Base-by-base conservation (phyloP, 2,113 vertebrate species). In the Barbus barbus region DNA sequence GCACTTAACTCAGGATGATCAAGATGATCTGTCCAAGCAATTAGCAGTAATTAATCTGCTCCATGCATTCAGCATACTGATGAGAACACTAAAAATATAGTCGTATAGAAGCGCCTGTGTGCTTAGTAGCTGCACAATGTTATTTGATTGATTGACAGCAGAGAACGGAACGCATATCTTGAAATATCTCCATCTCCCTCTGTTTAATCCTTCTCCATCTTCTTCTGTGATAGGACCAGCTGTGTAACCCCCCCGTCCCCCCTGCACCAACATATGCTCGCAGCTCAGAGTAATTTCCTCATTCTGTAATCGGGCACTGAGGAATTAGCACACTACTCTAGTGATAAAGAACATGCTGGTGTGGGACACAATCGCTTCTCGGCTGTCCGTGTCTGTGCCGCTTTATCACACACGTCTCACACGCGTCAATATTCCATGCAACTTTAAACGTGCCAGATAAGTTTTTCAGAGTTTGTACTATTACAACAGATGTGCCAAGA, bases 211-310 rank as follows among this genome's bases (percentile, higher is more conserved):
- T 44, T 38, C 24, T 48, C 58, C 18, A 26, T 61, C 44, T 61
- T 53, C 56, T 76, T 53, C 77, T 63, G 56, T 78, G 61, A 67
- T 63, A 51, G 71, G 61, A 20, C 56, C 81, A 81, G 86, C 80
- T 87, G 71, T 84, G 61, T 86, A 88, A 86, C 85, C 77, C 78
- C 36, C 11, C 31, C 60, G 41, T 38, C 46, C 58, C 82, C 84
- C 71, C 51, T 73, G 63, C 33, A 79, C 38, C 72, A 73, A 78
- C 84, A 83, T 81, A 84, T 79, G 81, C 77, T 78, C 5, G 41
- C 63, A 69, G 71, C 76, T 78, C 33, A 81, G 87, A 81, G 81
- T 78, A 79, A 86, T 86, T 78, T 88, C 71, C 76, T 86, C 77
- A 53, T 63, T 28, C 71, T 51, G 83, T 82, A 84, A 78, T 31